These are phyloP conservation scores for Anthonomus grandis DNA, from an alignment of 1,140 invertebrate genomes.

Conservation along the genomic window DNA sequence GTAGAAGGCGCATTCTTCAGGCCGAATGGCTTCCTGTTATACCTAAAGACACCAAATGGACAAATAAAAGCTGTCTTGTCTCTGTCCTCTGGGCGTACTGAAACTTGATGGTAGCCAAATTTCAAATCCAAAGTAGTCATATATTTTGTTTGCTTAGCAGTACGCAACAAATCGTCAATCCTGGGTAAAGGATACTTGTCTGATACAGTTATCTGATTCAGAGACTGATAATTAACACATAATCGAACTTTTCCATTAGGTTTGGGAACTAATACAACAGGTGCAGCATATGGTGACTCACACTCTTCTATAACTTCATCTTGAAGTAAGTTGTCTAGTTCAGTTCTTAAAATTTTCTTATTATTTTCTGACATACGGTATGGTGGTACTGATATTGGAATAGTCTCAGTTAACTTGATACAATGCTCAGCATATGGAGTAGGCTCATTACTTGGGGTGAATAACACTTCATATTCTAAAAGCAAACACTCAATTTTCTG, in stretches of 20 bases:
- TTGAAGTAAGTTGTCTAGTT: constrained; percentile 10
- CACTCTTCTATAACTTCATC: constrained; percentile 17
- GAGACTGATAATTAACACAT: no score
- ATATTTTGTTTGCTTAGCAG: constrained; percentile 40
- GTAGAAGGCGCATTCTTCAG: constrained; percentile 45
- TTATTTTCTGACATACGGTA: constrained; percentile 26
- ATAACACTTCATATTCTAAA: no score
- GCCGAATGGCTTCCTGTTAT: constrained; percentile 45
- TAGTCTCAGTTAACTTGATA: constrained; percentile 10
- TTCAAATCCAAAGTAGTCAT: constrained; percentile 41
- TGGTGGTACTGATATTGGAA: constrained; percentile 25
- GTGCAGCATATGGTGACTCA: constrained; percentile 21
- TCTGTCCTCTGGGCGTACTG: constrained; percentile 38
- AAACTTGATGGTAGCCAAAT: constrained; percentile 53
- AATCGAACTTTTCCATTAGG: no score
- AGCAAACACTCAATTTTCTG: no score
- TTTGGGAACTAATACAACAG: no score
- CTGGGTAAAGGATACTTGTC: no score
- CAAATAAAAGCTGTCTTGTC: constrained; percentile 50
- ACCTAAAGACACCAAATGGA: constrained; percentile 42
- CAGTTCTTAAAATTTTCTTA: constrained; percentile 14
- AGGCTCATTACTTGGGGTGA: neutral
- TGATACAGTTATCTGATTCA: no score
- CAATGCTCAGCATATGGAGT: constrained; percentile 28
- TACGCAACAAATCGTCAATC: no score